Evolutionary conservation across 1,140 invertebrate genomes (phyloP).

Genomic region (Globodera ellingtonae): DNA sequence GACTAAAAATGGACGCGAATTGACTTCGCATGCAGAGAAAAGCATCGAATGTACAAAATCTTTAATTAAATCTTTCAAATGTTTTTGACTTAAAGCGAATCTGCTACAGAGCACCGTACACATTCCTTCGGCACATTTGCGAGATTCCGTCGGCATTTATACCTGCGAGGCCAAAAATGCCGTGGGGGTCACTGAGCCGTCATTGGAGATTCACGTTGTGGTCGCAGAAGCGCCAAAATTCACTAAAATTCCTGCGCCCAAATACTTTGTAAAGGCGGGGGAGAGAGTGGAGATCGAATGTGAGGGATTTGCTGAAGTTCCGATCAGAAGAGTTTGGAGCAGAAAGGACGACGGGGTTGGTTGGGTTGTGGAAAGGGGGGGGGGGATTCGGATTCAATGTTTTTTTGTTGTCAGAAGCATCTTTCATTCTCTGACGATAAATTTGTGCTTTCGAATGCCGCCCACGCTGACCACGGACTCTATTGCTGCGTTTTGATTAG

Average conservation of each 20-base stretch:
- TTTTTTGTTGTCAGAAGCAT: slow-evolving; percentile 33
- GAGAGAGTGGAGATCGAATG: slow-evolving; percentile 48
- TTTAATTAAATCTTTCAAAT: neutral
- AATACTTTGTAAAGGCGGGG: slow-evolving; percentile 42
- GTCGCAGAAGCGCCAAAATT: slow-evolving; percentile 50
- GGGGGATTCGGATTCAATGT: neutral
- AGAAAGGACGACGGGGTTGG: slow-evolving; percentile 48
- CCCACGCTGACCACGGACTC: slow-evolving; percentile 54
- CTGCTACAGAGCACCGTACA: slow-evolving; percentile 6
- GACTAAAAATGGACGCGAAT: slow-evolving; percentile 56
- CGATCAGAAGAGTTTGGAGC: slow-evolving; percentile 56
- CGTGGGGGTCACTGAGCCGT: slow-evolving; percentile 49
- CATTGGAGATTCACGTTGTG: slow-evolving; percentile 42
- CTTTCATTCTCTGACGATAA: slow-evolving; percentile 32
- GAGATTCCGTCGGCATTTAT: slow-evolving; percentile 52
- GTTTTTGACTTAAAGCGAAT: slow-evolving; percentile 5
- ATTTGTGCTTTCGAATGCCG: slow-evolving; percentile 43
- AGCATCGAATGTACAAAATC: neutral
- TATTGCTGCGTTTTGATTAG: slow-evolving; percentile 59
- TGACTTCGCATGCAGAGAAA: slow-evolving; percentile 21
- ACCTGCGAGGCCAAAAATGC: slow-evolving; percentile 54
- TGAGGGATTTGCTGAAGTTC: slow-evolving; percentile 62
- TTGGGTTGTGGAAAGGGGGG: slow-evolving; percentile 18
- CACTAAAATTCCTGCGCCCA: slow-evolving; percentile 50
- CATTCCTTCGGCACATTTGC: slow-evolving; percentile 20